Percentiles rank a stretch among this genome's conserved stretches.
phyloP scores from a whole-genome alignment of 2,113 vertebrate genomes.

The Phylloscopus trochilus region DNA sequence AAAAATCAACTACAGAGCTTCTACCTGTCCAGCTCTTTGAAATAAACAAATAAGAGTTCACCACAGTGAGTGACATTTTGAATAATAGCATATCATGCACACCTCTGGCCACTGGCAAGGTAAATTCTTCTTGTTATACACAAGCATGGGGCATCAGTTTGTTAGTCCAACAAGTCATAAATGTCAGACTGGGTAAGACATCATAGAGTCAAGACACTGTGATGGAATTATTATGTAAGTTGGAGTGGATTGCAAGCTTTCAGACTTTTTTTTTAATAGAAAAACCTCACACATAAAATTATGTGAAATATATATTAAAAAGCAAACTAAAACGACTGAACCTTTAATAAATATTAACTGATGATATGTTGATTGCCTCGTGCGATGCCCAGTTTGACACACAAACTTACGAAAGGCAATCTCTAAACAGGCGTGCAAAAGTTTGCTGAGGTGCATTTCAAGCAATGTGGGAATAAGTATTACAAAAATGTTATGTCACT shows the following conservation, averaged over 20 bases:
- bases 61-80: not conserved
- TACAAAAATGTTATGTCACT: not conserved
- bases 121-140: not conserved
- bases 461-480: not conserved
- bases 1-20: not conserved
- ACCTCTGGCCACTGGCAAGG: not conserved
- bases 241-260: not conserved
- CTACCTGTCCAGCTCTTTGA: not conserved
- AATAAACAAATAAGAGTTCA: not conserved
- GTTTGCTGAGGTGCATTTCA: not conserved
- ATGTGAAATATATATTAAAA: not conserved
- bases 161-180: not conserved
- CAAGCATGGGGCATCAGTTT: not conserved
- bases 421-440: not conserved
- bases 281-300: not conserved
- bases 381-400: not conserved
- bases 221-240: not conserved
- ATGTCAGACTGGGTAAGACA: not conserved
- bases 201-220: not conserved
- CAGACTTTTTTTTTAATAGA: not conserved
- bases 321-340: not conserved
- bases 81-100: not conserved
- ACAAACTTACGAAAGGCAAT: not conserved
- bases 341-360: not conserved
- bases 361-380: rapidly evolving